Conservation (phyloP, 2,797 vertebrate genomes). For the Luscinia luscinia region DNA sequence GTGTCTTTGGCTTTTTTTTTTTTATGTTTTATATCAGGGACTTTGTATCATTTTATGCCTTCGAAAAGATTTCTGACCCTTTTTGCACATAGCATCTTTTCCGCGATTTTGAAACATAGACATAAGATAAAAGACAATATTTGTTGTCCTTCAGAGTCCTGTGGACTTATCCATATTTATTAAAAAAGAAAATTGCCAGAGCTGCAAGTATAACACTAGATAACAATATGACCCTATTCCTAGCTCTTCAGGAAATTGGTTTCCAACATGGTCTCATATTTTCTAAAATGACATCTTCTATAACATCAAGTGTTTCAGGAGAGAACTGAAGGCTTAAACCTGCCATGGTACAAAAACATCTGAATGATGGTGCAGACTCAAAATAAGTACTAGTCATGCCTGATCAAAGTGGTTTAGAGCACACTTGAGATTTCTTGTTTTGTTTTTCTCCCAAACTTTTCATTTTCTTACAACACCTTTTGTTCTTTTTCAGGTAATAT, state of each 20-base stretch:
- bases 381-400: slow-evolving; percentile 20
- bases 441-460: neutral
- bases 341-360: neutral
- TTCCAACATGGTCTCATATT: slow-evolving; percentile 42
- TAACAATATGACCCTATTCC: neutral
- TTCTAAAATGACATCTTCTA: slow-evolving; percentile 57
- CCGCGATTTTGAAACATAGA: neutral
- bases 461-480: neutral
- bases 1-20: neutral
- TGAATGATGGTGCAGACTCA: neutral
- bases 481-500: neutral
- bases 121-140: neutral
- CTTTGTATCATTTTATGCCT: neutral
- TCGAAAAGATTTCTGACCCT: neutral
- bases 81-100: neutral
- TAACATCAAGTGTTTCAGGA: slow-evolving; percentile 21
- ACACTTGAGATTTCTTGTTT: neutral
- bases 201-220: slow-evolving; percentile 23
- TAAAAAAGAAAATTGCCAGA: slow-evolving; percentile 39
- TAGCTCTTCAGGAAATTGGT: slow-evolving; percentile 66
- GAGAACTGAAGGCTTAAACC: slow-evolving; percentile 14
- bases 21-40: neutral
- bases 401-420: neutral
- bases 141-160: neutral
- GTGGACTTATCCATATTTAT: slow-evolving; percentile 33